Base-by-base conservation (phyloP, 1,140 invertebrate genomes). In the Pomacea maculata region DNA sequence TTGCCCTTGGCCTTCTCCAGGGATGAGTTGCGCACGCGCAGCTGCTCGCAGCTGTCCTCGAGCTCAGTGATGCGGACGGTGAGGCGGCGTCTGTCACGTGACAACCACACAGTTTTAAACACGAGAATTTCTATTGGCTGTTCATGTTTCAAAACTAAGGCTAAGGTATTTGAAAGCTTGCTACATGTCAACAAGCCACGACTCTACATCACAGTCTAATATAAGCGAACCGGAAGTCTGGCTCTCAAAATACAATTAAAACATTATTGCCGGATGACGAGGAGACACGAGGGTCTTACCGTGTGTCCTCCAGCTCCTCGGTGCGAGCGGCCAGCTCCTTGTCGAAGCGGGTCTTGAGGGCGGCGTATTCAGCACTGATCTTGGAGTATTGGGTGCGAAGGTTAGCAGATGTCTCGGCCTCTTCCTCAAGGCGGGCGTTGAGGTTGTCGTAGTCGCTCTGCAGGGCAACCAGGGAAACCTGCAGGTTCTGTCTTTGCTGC, bases 401-500 rank as follows among this genome's bases (percentile, higher is more conserved):
- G 75, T 78, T 87, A 83, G 85, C 87, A 82, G 85, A 84, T 34
- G 84, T 80, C 83, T 91, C 91, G 25, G 86, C 86, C 83, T 91
- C 90, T 79, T 92, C 91, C 80, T 92, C 91, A 83, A 87, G 88
- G 61, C 90, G 88, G 81, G 86, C 87, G 79, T 88, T 90, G 81
- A 91, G 81, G 83, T 86, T 89, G 84, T 92, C 90, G 82, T 90
- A 91, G 82, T 92, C 91, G 75, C 82, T 83, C 84, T 91, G 91
- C 45, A 92, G 87, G 29, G 85, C 87, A 52, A 82, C 83, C 52
- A 92, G 84, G 78, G 89, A 87, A 64, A 88, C 87, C 75, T 89
- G 87, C 68, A 91, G 86, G 84, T 90, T 90, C 82, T 87, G 87
- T 82, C 90, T 83, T 89, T 89, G 89, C 90, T 91, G 83, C 61